A percentile compares a stretch with the other conserved stretches of the same genome.
Evolutionary conservation across 2,797 vertebrate species (phyloP).

Genomic region (Phylloscopus collybita): DNA sequence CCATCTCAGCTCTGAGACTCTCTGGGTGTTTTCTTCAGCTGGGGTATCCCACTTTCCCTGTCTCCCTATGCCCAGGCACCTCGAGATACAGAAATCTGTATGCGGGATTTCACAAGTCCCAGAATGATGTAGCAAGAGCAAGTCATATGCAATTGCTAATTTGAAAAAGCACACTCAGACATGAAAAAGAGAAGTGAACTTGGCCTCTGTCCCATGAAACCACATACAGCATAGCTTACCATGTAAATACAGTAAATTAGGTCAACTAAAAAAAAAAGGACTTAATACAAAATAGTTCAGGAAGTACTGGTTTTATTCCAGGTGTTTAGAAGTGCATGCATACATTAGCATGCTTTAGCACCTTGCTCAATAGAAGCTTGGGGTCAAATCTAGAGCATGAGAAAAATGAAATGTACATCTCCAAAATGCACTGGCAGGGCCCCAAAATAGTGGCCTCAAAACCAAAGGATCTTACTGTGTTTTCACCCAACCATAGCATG

Average conservation of each 20-base stretch:
- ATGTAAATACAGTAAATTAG: background rate
- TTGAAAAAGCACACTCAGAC: background rate
- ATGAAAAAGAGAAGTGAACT: background rate
- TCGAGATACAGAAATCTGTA: background rate
- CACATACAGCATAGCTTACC: background rate
- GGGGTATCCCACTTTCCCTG: background rate
- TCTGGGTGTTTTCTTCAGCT: background rate
- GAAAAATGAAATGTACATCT: background rate
- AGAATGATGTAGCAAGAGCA: background rate
- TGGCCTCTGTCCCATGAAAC: background rate
- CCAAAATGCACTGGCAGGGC: background rate
- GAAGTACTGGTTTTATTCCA: background rate
- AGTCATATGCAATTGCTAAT: background rate
- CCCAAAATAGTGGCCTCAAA: background rate
- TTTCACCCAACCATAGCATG: background rate
- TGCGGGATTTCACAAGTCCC: background rate
- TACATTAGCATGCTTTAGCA: background rate
- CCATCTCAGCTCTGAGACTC: background rate
- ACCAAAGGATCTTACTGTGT: background rate
- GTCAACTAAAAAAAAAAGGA: background rate
- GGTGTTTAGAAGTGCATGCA: background rate
- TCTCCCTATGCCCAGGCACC: background rate
- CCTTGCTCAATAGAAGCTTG: background rate
- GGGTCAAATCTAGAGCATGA: background rate
- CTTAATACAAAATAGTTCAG: background rate